These are phyloP conservation scores for Chamaetylas fuelleborni DNA, from an alignment of 2,113 vertebrate species.

Conservation along the genomic window DNA sequence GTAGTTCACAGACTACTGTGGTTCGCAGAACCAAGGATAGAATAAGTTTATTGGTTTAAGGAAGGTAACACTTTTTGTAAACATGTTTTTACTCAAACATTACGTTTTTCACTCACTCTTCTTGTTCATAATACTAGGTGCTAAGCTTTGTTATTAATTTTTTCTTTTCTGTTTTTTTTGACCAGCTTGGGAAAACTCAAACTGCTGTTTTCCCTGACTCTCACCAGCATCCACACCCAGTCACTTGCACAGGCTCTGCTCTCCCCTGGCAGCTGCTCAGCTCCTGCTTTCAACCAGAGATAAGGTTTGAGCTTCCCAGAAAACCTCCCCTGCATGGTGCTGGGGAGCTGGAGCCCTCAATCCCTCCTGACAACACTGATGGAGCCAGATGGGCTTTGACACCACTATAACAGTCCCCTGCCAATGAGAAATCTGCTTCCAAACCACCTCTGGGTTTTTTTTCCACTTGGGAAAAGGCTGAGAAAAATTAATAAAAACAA, in stretches of 20 bases:
- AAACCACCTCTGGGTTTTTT: neutral
- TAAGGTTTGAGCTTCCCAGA: neutral
- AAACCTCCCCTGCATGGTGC: rapidly evolving
- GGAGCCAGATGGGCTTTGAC: neutral
- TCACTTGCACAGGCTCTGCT: neutral
- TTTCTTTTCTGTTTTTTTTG: no score
- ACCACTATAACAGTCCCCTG: neutral
- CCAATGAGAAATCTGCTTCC: neutral
- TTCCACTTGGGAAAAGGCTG: neutral
- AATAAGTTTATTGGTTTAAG: no score
- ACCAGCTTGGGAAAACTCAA: no score
- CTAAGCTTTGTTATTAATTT: no score
- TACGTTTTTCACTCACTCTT: no score
- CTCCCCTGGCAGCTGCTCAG: neutral
- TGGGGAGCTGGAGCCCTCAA: neutral
- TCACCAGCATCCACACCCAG: no score
- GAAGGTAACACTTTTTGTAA: no score
- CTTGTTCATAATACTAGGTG: no score
- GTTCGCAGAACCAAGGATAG: no score
- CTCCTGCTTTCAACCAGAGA: neutral
- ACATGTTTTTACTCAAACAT: no score
- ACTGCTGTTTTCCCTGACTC: no score
- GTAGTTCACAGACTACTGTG: no score
- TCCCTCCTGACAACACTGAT: rapidly evolving
- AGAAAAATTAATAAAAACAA: neutral